Evolutionary conservation across 2,113 vertebrate genomes (phyloP).

Genomic region (Pterocles gutturalis): DNA sequence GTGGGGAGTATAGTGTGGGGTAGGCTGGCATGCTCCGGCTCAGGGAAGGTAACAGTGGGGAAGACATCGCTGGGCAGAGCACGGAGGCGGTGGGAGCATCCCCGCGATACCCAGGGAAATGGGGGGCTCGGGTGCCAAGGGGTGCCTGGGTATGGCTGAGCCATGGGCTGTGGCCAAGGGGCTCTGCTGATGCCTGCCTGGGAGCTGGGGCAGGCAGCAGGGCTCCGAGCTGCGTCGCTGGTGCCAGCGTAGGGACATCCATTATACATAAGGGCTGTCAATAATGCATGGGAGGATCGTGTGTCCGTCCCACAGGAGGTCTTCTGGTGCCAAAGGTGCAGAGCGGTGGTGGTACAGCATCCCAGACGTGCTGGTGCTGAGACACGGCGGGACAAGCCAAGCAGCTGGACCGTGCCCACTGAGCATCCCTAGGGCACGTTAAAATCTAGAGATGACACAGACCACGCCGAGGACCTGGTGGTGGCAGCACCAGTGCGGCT

Average conservation of each 20-base stretch:
- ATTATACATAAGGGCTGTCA: accelerated
- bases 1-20: not conserved
- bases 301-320: not conserved
- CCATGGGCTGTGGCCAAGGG: accelerated
- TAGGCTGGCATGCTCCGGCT: not conserved
- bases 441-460: not conserved
- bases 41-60: not conserved
- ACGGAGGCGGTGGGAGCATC: not conserved
- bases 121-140: not conserved
- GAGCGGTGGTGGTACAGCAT: not conserved
- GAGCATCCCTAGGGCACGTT: accelerated
- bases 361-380: accelerated
- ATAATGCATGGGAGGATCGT: not conserved
- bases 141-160: accelerated
- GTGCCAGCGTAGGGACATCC: accelerated
- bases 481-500: accelerated
- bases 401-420: accelerated
- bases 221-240: accelerated
- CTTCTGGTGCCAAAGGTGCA: not conserved
- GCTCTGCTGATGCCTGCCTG: not conserved
- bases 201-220: accelerated
- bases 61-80: not conserved
- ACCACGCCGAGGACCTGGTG: accelerated
- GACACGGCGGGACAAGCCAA: accelerated
- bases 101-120: accelerated